These are phyloP conservation scores for Apodemia hepburni DNA, from an alignment of 2,888 invertebrate species.

Conservation along the genomic window DNA sequence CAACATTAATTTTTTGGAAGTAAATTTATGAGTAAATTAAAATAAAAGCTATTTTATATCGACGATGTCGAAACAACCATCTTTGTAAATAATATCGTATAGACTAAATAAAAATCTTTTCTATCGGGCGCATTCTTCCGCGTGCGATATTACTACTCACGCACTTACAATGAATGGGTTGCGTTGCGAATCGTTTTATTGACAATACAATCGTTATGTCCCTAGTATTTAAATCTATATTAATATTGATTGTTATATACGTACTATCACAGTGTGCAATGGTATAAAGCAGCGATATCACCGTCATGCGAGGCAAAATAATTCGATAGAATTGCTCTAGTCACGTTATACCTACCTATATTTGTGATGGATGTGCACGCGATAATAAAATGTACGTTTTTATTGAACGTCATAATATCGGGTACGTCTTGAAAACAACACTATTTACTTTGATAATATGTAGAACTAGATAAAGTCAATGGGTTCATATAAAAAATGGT, in stretches of 20 bases:
- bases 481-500: no score
- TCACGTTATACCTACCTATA: constrained; percentile 37
- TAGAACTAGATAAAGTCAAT: no score
- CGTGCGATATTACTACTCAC: constrained; percentile 25
- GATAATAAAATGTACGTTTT: constrained; percentile 32
- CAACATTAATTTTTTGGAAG: no score
- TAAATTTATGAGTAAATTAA: not conserved
- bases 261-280: constrained; percentile 28
- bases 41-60: not conserved
- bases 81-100: not conserved
- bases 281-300: constrained; percentile 35
- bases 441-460: not conserved
- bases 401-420: constrained; percentile 30
- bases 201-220: constrained; percentile 5
- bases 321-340: constrained; percentile 37
- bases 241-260: constrained; percentile 24
- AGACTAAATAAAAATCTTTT: constrained; percentile 22
- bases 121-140: constrained; percentile 29
- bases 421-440: not conserved
- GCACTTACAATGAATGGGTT: constrained; percentile 25
- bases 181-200: constrained; percentile 8
- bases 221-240: constrained; percentile 18
- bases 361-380: constrained; percentile 38
- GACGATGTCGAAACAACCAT: not conserved
- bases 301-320: constrained; percentile 35